Base-by-base conservation (phyloP, 2,797 vertebrate genomes). In the Huso huso region DNA sequence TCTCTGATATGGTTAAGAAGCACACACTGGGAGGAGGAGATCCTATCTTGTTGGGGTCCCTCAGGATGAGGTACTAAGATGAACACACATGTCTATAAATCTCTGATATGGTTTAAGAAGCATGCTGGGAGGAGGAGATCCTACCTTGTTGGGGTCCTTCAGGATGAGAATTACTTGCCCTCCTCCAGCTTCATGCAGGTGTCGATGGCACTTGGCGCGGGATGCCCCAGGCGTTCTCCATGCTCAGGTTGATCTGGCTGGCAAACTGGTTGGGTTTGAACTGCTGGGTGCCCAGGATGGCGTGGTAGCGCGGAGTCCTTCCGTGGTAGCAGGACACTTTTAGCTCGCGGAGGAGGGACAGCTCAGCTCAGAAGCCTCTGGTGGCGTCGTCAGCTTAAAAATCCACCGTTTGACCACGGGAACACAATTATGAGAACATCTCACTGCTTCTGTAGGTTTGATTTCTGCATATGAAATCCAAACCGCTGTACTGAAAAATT, bases 171-270 rank as follows among this genome's bases (percentile, higher is more conserved):
- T n/a, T 98, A 99, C 75, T 99, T 99, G 67, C 96, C 96, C 88
- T 99, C 95, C 8, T 98, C 96, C 84, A 99, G 90, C 75, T 95
- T 97, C 90, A 95, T 96, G 87, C 96, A 99, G 86, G 96, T 98
- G 74, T 99, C 95, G 4, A 98, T 95, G 82, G 98, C 95, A 0
- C 96, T n/a, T n/a, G 98, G 52, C 96, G 93, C 65, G 98, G 86
- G 84, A 99, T 99, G 49, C 96, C 96, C 96, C 96, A 99, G 70
- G 95, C 95, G 0, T 99, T 99, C 87, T 99, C 96, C 83, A 99
- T 96, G 68, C 95, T 97, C 86, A 99, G 89, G 85, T 99, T 99
- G 76, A 99, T 99, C 88, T 99, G 96, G 84, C 95, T 98, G 86
- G 96, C 96, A 9, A 99, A 99, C 86, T n/a, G 99, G 48, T 95